Conservation (phyloP, 2,113 vertebrate species). For the Psettodes erumei region DNA sequence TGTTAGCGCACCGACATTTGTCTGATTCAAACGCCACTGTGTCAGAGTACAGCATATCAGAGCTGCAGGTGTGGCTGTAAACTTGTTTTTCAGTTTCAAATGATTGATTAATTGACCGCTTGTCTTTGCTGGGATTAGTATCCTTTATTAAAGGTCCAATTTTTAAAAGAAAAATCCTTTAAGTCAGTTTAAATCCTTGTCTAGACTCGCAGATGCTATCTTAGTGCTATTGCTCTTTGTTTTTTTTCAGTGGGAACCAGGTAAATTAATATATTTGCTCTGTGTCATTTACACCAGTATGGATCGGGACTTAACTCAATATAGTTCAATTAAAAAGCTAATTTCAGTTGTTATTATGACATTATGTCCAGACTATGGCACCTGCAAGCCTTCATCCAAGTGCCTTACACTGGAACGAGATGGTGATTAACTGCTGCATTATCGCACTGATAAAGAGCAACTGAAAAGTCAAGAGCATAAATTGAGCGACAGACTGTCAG, state of each 20-base stretch:
- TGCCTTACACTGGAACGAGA: conserved; percentile 21
- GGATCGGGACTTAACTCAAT: conserved; percentile 15
- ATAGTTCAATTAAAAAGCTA: conserved; percentile 55
- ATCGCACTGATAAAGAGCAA: conserved; percentile 38
- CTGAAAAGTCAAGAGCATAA: conserved; percentile 60
- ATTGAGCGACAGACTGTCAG: conserved; percentile 42
- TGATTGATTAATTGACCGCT: too few species aligned
- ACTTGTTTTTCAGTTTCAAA: too few species aligned
- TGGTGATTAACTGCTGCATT: conserved; percentile 45
- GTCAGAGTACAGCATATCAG: too few species aligned
- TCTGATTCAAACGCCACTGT: too few species aligned
- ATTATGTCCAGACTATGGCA: conserved; percentile 28
- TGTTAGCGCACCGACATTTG: too few species aligned
- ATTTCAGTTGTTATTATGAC: conserved; percentile 54
- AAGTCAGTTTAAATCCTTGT: too few species aligned
- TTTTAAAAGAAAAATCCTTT: too few species aligned
- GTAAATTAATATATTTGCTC: not conserved
- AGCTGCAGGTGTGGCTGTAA: too few species aligned
- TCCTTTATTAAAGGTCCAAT: too few species aligned
- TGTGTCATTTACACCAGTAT: not conserved
- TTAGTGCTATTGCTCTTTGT: not conserved
- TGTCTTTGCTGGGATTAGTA: too few species aligned
- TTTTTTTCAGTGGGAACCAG: not conserved
- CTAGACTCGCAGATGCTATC: too few species aligned
- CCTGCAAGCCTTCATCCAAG: conserved; percentile 32